Evolutionary conservation across 2,888 invertebrate species (phyloP).

Genomic region (Lasioglossum calceatum): DNA sequence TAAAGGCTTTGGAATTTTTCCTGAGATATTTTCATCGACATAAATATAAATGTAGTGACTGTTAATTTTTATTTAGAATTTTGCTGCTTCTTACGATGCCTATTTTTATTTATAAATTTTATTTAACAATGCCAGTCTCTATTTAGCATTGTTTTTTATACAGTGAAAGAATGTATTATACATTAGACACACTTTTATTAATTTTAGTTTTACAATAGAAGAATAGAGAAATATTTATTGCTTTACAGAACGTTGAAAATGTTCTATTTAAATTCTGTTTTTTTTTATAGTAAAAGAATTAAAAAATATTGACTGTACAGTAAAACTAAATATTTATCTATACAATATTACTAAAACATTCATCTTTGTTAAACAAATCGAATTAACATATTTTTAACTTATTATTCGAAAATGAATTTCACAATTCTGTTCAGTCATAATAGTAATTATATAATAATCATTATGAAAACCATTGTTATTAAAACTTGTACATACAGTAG

Average conservation of each 20-base stretch:
- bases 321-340: not conserved
- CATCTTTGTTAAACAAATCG: not conserved
- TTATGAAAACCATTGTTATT: slow-evolving; percentile 9
- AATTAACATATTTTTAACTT: not conserved
- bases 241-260: not conserved
- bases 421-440: not conserved
- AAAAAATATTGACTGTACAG: not conserved
- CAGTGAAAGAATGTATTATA: too few species aligned
- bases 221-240: not conserved
- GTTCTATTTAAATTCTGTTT: not conserved
- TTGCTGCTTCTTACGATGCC: not conserved
- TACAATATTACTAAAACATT: not conserved
- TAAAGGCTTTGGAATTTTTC: slow-evolving; percentile 17
- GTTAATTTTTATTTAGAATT: slow-evolving; percentile 1
- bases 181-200: too few species aligned
- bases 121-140: too few species aligned
- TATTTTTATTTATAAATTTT: not conserved
- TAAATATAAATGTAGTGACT: slow-evolving; percentile 7
- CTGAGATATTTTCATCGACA: slow-evolving; percentile 12
- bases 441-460: slow-evolving; percentile 14
- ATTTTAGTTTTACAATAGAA: not conserved
- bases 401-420: not conserved
- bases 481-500: slow-evolving; percentile 16
- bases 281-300: not conserved
- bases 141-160: too few species aligned